Evolutionary conservation across 2,888 invertebrate genomes (phyloP).

Genomic region (Bellardia bayeri): DNA sequence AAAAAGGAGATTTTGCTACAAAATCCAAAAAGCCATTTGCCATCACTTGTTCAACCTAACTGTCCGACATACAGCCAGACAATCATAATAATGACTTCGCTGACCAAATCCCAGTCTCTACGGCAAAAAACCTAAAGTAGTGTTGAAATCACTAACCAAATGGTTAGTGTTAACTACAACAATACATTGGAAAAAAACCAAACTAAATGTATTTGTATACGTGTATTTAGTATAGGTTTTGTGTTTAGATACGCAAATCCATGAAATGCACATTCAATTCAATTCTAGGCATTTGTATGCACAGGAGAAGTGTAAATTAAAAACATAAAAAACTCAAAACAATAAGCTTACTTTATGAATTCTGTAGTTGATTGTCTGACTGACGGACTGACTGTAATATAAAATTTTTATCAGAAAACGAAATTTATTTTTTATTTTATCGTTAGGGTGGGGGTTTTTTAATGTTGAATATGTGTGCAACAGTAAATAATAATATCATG

Average conservation of each 20-base stretch:
- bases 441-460: constrained; percentile 40
- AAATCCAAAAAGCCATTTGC: too few relatives aligned
- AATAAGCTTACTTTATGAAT: constrained; percentile 18
- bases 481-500: constrained; percentile 14
- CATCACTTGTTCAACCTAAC: not conserved
- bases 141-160: constrained; percentile 52
- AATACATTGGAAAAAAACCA: constrained; percentile 3
- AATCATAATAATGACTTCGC: constrained; percentile 42
- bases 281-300: constrained; percentile 32
- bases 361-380: not conserved
- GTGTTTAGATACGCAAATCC: constrained; percentile 28
- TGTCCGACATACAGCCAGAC: constrained; percentile 8
- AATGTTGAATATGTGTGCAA: not conserved
- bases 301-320: not conserved
- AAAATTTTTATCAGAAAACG: constrained; percentile 27
- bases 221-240: not conserved
- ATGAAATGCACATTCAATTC: constrained; percentile 10
- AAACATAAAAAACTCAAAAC: not conserved
- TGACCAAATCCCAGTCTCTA: constrained; percentile 23
- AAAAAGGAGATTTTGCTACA: too few relatives aligned
- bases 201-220: constrained; percentile 6
- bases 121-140: not conserved
- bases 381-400: constrained; percentile 1
- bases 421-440: constrained; percentile 24
- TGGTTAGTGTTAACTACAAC: constrained; percentile 54